Evolutionary conservation across 2,113 vertebrate species (phyloP).

Genomic region (Phalacrocorax pelagicus): DNA sequence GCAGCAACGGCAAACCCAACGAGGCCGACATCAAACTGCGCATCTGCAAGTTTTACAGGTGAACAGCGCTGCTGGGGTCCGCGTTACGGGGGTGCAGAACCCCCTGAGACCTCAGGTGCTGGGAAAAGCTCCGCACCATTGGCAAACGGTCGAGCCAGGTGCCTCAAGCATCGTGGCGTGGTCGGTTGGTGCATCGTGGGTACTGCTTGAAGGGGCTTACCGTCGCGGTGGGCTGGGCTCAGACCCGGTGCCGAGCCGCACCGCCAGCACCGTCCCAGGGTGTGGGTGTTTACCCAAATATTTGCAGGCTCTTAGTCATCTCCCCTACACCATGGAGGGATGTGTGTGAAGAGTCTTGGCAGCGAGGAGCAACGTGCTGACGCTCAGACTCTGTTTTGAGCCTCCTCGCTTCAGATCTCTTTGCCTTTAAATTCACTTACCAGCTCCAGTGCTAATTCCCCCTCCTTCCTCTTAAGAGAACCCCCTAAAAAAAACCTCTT

Average conservation of each 20-base stretch:
- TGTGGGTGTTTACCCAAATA: not conserved
- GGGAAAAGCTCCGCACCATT: not conserved
- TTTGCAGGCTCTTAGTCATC: not conserved
- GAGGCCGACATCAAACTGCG: conserved; percentile 84
- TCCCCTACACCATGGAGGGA: not conserved
- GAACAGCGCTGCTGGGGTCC: not conserved
- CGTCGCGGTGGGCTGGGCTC: fast-evolving
- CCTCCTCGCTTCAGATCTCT: not conserved
- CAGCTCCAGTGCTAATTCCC: not conserved
- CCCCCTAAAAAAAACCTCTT: not conserved
- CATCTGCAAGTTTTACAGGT: conserved; percentile 94
- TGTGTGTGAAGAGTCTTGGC: not conserved
- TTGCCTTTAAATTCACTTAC: not conserved
- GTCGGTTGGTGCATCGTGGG: not conserved
- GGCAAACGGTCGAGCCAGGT: not conserved
- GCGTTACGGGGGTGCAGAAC: too few relatives aligned
- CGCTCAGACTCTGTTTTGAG: not conserved
- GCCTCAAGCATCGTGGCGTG: fast-evolving
- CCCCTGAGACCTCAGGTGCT: fast-evolving
- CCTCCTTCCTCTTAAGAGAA: not conserved
- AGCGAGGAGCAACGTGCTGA: not conserved
- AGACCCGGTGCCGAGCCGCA: not conserved
- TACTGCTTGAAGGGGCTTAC: not conserved
- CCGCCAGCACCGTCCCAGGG: not conserved
- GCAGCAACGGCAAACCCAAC: conserved; percentile 84